Conservation (phyloP, 2,113 vertebrate species). For the Astur gentilis region DNA sequence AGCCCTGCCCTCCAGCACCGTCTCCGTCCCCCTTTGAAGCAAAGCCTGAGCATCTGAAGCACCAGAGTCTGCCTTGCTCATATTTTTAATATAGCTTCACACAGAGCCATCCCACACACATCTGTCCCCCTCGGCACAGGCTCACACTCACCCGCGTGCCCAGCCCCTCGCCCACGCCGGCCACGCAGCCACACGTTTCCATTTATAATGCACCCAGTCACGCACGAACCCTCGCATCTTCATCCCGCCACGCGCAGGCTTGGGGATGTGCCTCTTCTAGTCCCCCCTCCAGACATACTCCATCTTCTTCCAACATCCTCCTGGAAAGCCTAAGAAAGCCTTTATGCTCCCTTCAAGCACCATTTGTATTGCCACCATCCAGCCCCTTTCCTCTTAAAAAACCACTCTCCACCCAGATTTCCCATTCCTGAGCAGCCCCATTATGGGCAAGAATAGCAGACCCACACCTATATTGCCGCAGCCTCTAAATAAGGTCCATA, state of each 20-base stretch:
- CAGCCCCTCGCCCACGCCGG: background rate
- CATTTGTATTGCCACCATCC: background rate
- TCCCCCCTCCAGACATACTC: background rate
- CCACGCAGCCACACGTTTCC: background rate
- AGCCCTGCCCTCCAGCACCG: background rate
- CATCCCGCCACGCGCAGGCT: background rate
- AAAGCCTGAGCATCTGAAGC: background rate
- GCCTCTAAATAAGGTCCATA: too few species aligned
- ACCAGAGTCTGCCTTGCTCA: background rate
- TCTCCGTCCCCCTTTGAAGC: background rate
- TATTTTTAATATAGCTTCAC: constrained; percentile 4
- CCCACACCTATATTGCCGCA: fast-evolving
- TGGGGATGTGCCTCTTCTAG: background rate
- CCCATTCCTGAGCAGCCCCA: background rate
- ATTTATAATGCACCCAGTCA: background rate
- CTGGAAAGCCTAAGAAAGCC: background rate
- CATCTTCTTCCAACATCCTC: background rate
- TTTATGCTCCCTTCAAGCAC: fast-evolving
- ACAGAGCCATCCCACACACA: constrained; percentile 40
- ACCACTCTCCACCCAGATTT: fast-evolving
- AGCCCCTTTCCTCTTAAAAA: background rate
- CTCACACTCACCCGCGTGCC: background rate
- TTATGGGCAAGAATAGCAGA: fast-evolving
- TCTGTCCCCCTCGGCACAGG: constrained; percentile 23
- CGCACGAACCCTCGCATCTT: background rate